phyloP scores from a whole-genome alignment of 2,113 vertebrate genomes.

The Leiothrix lutea region DNA sequence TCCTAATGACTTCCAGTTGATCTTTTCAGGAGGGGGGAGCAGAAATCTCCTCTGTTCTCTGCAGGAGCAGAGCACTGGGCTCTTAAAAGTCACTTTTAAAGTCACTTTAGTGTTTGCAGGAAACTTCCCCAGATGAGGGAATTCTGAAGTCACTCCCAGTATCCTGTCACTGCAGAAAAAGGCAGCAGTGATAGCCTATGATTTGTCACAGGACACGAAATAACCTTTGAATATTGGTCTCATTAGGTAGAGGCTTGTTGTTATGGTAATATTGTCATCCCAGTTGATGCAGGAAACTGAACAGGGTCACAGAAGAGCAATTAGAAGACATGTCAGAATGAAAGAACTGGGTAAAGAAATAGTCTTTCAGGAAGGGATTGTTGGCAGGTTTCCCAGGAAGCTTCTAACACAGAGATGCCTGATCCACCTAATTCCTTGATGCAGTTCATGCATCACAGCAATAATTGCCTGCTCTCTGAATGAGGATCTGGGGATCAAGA shows the following conservation, averaged over 20 bases:
- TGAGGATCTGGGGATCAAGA: not conserved
- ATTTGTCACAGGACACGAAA: not conserved
- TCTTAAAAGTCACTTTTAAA: not conserved
- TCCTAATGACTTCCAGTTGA: not conserved
- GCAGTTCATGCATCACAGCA: not conserved
- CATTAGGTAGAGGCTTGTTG: not conserved
- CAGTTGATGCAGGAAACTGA: not conserved
- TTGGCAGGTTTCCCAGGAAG: conserved; percentile 18
- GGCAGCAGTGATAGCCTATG: not conserved
- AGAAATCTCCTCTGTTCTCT: not conserved
- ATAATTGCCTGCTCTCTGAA: not conserved
- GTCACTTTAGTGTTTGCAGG: not conserved
- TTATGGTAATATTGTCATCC: not conserved
- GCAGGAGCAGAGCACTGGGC: not conserved
- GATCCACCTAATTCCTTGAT: not conserved
- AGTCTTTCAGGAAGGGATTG: not conserved
- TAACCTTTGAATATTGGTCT: conserved; percentile 2
- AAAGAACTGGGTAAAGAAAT: not conserved
- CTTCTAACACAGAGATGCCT: not conserved
- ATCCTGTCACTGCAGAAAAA: not conserved
- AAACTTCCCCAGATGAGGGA: not conserved
- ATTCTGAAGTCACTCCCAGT: not conserved
- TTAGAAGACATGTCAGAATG: not conserved
- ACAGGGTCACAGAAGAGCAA: not conserved
- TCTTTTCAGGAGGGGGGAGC: not conserved